A percentile compares a stretch with the other conserved stretches of the same genome.
Conservation (phyloP, 2,888 invertebrate species). For the Apamea anceps region DNA sequence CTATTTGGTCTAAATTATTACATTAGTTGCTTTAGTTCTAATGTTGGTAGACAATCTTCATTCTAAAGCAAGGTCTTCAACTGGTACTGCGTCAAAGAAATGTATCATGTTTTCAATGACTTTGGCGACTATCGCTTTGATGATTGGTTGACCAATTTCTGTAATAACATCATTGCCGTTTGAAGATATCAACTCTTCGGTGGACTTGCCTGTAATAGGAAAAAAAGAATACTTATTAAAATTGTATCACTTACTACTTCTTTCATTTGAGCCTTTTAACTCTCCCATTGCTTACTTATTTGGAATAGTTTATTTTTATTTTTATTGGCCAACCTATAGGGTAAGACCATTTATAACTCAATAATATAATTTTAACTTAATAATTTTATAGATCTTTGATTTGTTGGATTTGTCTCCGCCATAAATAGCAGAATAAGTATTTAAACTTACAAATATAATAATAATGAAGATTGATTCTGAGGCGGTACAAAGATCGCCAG, state of each 20-base stretch:
- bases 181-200: conserved; percentile 64
- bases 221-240: conserved; percentile 4
- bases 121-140: conserved; percentile 61
- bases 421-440: no score
- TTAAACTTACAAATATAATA: no score
- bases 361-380: no score
- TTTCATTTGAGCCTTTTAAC: background rate
- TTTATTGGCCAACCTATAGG: background rate
- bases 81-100: conserved; percentile 63
- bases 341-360: no score
- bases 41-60: conserved; percentile 4
- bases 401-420: no score
- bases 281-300: background rate
- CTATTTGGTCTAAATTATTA: background rate
- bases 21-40: background rate
- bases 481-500: no score
- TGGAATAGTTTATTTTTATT: background rate
- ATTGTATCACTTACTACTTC: background rate
- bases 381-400: no score
- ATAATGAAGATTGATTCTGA: no score
- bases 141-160: conserved; percentile 73
- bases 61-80: conserved; percentile 59
- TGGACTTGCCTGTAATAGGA: conserved; percentile 57
- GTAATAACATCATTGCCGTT: conserved; percentile 74
- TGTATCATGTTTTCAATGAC: conserved; percentile 58